Evolutionary conservation across 92 coral and sea anemone genomes (phyloP), one percentile per base, ranked within the genome.

Genomic region (Epizoanthus scotinus): DNA sequence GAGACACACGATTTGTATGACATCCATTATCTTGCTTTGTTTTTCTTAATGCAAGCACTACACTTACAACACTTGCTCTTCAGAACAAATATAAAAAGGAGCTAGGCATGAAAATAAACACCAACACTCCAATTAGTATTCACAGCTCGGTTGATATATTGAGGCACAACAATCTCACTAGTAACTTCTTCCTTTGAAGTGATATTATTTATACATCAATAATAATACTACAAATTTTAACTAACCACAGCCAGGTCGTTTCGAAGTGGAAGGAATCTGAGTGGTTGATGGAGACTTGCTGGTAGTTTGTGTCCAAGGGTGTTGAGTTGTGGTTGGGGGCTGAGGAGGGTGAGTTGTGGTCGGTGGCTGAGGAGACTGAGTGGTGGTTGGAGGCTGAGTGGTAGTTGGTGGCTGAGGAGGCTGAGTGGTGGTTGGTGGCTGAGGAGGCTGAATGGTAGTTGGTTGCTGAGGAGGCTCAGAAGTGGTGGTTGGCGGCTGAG

Each of bases 231-330:
- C 25, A 8, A 61, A 21, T 21, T 5, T 61, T 6, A 28, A 78
- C 83, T 18, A 62, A 83, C 86, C 86, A 62, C 86, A 83, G n/a
- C 60, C 63, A 13, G 78, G 85, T 10, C 47, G 47, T 55, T 44
- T 15, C 2, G 75, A 63, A 7, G 85, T 81, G 27, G 25, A 21
- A 8, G 50, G 50, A 44, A 44, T 44, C 24, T 21, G 66, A 9
- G 25, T 26, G 29, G 14, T 26, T 60, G 66, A 2, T 21, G 66
- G 66, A 21, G 29, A 17, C 15, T 60, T 12, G 9, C 17, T 60
- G 12, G 66, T 60, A 8, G 20, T 17, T 60, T 20, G 66, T 17
- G 24, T 12, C 71, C 0, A 79, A 68, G 26, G 85, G 21, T 78
- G 78, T 53, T n/a, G 17, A 0, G 47, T 81, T 3, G 85, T 81